These are phyloP conservation scores for Parelbella ahira DNA, from an alignment of 2,888 invertebrate species.

Conservation along the genomic window DNA sequence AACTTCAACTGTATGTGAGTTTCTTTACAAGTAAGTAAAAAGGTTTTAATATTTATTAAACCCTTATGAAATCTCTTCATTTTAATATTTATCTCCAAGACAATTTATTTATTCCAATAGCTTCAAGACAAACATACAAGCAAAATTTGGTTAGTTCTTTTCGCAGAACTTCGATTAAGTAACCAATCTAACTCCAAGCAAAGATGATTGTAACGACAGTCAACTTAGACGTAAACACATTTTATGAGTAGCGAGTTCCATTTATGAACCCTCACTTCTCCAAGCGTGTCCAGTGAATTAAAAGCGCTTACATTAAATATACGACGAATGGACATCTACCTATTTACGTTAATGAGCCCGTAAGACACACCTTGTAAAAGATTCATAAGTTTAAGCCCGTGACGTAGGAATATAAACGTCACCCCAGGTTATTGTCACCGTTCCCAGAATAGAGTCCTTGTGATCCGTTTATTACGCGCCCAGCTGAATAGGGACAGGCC, in stretches of 20 bases:
- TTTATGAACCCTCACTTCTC: constrained; percentile 6
- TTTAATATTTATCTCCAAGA: too few relatives aligned
- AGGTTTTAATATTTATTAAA: too few relatives aligned
- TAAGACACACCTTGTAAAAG: constrained; percentile 12
- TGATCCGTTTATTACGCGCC: constrained; percentile 3
- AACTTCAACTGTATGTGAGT: too few relatives aligned
- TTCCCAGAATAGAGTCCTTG: constrained; percentile 7
- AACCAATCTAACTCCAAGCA: constrained; percentile 7
- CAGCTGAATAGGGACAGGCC: too few relatives aligned
- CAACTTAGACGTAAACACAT: constrained; percentile 4
- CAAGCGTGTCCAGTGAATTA: constrained; percentile 5
- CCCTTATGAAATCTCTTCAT: too few relatives aligned
- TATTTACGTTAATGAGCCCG: constrained; percentile 1
- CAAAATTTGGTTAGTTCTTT: not conserved
- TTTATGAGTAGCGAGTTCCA: constrained; percentile 3
- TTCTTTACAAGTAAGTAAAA: too few relatives aligned
- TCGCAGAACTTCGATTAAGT: constrained; percentile 7
- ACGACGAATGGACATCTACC: not conserved
- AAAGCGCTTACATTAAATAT: not conserved
- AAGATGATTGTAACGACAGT: constrained; percentile 3
- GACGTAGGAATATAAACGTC: constrained; percentile 10
- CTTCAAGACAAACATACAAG: too few relatives aligned
- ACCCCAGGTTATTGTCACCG: constrained; percentile 3
- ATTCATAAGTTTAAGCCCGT: constrained; percentile 9
- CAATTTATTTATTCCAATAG: too few relatives aligned